Evolutionary conservation across 1,140 invertebrate genomes (phyloP).

Genomic region (Frieseomelitta varia): DNA sequence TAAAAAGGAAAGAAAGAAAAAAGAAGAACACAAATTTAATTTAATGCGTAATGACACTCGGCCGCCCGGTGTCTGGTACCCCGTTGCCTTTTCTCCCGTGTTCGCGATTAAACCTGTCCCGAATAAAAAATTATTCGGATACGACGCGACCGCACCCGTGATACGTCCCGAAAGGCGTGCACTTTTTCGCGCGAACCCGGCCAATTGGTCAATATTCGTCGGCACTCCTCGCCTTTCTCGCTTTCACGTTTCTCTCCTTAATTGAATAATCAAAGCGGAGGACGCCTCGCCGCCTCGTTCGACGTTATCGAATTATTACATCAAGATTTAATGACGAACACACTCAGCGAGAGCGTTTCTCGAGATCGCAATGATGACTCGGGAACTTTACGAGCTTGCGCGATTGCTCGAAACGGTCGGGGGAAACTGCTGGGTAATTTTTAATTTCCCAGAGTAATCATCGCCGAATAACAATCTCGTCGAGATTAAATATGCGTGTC

Average conservation of each 20-base stretch:
- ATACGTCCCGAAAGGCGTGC: slow-evolving; percentile 21
- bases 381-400: too few species aligned
- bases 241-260: slow-evolving; percentile 10
- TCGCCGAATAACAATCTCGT: too few species aligned
- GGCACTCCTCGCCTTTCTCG: neutral
- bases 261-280: neutral
- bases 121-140: slow-evolving; percentile 36
- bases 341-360: too few species aligned
- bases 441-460: too few species aligned
- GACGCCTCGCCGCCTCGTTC: neutral
- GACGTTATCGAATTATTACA: neutral
- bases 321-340: too few species aligned
- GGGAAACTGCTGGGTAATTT: too few species aligned
- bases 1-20: slow-evolving; percentile 26
- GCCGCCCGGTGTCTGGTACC: slow-evolving; percentile 14
- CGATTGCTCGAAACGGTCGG: too few species aligned
- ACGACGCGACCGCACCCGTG: slow-evolving; percentile 4
- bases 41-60: slow-evolving; percentile 63
- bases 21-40: slow-evolving; percentile 46
- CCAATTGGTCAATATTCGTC: slow-evolving; percentile 5
- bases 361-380: too few species aligned
- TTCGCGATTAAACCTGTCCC: slow-evolving; percentile 32
- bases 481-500: too few species aligned
- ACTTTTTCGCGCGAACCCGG: slow-evolving; percentile 2
- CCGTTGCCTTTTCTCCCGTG: slow-evolving; percentile 4